Evolutionary conservation across 2,797 vertebrate genomes (phyloP), one percentile per base, ranked within the genome.

Genomic region (Silurus aristotelis): DNA sequence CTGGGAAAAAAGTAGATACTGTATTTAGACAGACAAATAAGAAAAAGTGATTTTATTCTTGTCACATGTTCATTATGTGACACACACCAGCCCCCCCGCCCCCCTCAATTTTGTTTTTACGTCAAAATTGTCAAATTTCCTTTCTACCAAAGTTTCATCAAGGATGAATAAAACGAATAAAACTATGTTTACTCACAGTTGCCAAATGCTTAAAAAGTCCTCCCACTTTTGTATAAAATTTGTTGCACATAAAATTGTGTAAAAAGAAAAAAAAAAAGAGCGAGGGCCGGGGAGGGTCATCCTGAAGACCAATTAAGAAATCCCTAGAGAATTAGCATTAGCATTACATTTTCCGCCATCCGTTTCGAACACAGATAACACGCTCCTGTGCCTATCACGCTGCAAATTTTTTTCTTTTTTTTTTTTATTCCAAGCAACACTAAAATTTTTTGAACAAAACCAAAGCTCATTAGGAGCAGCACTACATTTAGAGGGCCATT

Each of bases 301-400:
- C 79, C 86, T 86, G 87, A 87, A 86, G 86, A 86, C 85, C 81
- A 91, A 89, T 89, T 89, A 87, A 85, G 52, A 87, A 84, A 79
- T 85, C 86, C 86, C 84, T 20, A 52, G 68, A 82, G 84, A 86
- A 87, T 87, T 38, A 38, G 31, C 31, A 83, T 87, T 31, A 63
- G 82, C 58, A 81, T 86, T 88, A 67, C 9, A 84, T 87, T 81
- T 89, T 76, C 84, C 60, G 6, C 56, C 84, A 56, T 78, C n/a
- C 38, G 22, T 82, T 86, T 83, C 71, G 83, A 87, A 85, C 86
- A 87, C 25, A 85, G 87, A 90, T 89, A 89, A 89, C 86, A 80
- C 72, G 61, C 58, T 85, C 71, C 31, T 14, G 43, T 19, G 25
- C 73, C 83, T 80, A 72, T 82, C 83, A 61, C 68, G 15, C 70